Percentiles rank a stretch among this genome's conserved stretches.
These are phyloP conservation scores for Aplodontia rufa DNA, from an alignment of 2,113 vertebrate genomes.

Conservation along the genomic window DNA sequence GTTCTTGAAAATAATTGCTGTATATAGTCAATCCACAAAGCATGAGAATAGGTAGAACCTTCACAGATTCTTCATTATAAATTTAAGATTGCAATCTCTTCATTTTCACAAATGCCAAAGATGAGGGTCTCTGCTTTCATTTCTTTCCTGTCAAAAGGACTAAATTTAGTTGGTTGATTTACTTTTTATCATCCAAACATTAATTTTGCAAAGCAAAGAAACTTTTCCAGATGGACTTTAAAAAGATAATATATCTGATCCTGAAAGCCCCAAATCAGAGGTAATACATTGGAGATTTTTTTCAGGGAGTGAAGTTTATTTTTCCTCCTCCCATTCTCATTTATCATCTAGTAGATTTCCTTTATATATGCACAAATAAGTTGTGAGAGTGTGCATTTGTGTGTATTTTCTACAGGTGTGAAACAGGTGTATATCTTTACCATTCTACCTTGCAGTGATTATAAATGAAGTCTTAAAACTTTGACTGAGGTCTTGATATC, in stretches of 20 bases:
- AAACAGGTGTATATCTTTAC: background rate
- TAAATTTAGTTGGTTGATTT: slow-evolving; percentile 22
- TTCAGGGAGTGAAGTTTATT: background rate
- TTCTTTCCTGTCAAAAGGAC: slow-evolving; percentile 41
- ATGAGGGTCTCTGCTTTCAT: slow-evolving; percentile 18
- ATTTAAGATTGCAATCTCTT: slow-evolving; percentile 67
- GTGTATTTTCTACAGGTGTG: slow-evolving; percentile 29
- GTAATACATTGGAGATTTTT: slow-evolving; percentile 4
- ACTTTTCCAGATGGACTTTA: background rate
- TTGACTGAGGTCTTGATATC: background rate
- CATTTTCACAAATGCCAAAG: slow-evolving; percentile 53
- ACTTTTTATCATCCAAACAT: slow-evolving; percentile 61
- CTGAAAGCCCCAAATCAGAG: background rate
- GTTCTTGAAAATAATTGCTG: slow-evolving; percentile 57
- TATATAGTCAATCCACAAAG: slow-evolving; percentile 40
- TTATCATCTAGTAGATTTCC: slow-evolving; percentile 56
- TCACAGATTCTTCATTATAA: slow-evolving; percentile 55
- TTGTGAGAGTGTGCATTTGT: slow-evolving; percentile 1
- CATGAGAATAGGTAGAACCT: slow-evolving; percentile 23
- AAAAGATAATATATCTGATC: slow-evolving; percentile 43
- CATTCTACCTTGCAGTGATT: background rate
- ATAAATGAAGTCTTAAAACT: slow-evolving; percentile 4
- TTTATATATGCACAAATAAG: slow-evolving; percentile 47
- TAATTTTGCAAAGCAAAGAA: slow-evolving; percentile 71
- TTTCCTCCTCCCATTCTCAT: background rate